phyloP scores from a whole-genome alignment of 2,113 vertebrate species.

The Onychorhynchus coronatus region DNA sequence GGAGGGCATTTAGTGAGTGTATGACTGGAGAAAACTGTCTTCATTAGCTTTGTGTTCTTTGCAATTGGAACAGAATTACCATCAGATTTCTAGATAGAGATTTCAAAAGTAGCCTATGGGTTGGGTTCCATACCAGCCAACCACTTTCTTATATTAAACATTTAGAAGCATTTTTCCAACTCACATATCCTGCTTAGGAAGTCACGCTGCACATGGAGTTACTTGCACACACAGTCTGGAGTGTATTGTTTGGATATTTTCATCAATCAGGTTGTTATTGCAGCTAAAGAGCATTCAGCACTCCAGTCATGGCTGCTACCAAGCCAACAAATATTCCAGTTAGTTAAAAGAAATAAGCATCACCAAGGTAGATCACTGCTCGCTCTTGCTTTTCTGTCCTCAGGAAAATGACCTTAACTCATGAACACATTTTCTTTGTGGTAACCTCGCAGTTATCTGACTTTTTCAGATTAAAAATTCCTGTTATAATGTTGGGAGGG shows the following conservation, averaged over 20 bases:
- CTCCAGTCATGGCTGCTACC: neutral
- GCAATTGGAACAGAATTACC: neutral
- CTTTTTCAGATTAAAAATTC: conserved; percentile 4
- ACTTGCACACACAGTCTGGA: neutral
- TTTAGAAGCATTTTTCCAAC: neutral
- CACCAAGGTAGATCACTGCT: neutral
- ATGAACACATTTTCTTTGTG: neutral
- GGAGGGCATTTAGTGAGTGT: neutral
- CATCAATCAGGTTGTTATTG: neutral
- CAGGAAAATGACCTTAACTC: neutral
- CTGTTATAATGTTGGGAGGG: neutral
- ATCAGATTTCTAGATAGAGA: neutral
- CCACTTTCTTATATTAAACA: neutral
- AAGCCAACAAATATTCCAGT: neutral
- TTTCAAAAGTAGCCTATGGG: neutral
- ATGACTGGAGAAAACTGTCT: neutral
- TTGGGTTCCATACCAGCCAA: neutral
- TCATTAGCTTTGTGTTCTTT: conserved; percentile 5
- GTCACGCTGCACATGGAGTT: neutral
- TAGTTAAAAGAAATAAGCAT: neutral
- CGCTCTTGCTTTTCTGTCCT: accelerated
- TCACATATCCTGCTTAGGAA: neutral
- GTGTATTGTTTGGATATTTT: neutral
- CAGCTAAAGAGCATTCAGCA: neutral
- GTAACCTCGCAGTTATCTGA: neutral